phyloP scores from a whole-genome alignment of 2,797 vertebrate genomes.

The Acanthis flammea region DNA sequence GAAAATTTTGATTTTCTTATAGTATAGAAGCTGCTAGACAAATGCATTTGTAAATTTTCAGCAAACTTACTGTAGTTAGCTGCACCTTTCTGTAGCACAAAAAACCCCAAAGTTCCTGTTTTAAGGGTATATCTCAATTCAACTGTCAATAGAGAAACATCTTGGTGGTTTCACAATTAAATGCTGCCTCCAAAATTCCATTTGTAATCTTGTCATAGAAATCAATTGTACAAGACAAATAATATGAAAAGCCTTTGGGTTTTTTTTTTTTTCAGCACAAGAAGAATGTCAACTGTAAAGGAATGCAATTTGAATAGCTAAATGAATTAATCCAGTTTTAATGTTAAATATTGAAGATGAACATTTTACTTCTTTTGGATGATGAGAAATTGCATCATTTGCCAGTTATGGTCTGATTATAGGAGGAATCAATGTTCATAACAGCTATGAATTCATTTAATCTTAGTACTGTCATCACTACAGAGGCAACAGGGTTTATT shows the following conservation, averaged over 20 bases:
- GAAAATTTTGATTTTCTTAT: background rate
- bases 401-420: background rate
- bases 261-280: background rate
- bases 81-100: background rate
- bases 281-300: background rate
- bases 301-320: background rate
- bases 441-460: background rate
- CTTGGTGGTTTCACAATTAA: background rate
- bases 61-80: background rate
- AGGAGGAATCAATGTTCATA: background rate
- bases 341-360: background rate
- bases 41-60: background rate
- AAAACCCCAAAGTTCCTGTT: background rate
- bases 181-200: background rate
- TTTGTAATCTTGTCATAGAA: background rate
- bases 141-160: background rate
- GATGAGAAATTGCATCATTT: background rate
- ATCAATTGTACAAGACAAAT: background rate
- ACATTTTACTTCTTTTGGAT: background rate
- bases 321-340: background rate
- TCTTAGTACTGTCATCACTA: background rate
- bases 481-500: background rate
- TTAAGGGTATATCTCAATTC: background rate
- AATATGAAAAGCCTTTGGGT: background rate
- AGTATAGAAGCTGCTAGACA: background rate